Evolutionary conservation across 2,797 vertebrate species (phyloP).

Genomic region (Xyrichtys novacula): DNA sequence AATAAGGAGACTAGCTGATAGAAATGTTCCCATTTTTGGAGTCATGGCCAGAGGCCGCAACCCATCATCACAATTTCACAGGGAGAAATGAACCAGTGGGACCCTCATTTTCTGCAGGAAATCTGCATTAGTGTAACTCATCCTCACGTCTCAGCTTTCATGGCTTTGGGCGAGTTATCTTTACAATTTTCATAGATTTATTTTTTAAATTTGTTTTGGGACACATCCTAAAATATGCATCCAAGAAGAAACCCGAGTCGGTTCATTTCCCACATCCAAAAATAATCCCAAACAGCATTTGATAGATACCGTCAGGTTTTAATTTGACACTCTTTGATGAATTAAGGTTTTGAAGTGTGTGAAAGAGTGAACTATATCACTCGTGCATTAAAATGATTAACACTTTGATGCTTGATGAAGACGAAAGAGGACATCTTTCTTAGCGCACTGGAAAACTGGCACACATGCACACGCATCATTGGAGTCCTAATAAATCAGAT

Average conservation of each 20-base stretch:
- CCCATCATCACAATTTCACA: conserved; percentile 36
- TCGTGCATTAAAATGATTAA: conserved; percentile 40
- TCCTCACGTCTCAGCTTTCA: conserved; percentile 10
- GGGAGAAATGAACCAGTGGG: conserved; percentile 26
- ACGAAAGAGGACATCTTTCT: conserved; percentile 12
- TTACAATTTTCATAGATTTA: conserved; percentile 17
- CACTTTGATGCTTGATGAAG: conserved; percentile 28
- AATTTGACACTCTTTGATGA: conserved; percentile 47
- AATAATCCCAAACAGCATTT: conserved; percentile 46
- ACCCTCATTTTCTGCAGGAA: conserved; percentile 30
- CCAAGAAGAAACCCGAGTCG: conserved; percentile 12
- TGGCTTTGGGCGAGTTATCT: conserved; percentile 23
- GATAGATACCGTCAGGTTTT: conserved; percentile 37
- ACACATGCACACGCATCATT: background rate
- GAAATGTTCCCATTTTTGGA: conserved; percentile 24
- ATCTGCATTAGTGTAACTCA: conserved; percentile 37
- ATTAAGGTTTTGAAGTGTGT: conserved; percentile 47
- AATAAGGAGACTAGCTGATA: conserved; percentile 21
- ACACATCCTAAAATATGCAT: conserved; percentile 11
- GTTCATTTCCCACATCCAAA: conserved; percentile 34
- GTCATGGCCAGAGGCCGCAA: conserved; percentile 20
- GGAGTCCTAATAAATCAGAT: conserved; percentile 41
- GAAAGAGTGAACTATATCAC: conserved; percentile 28
- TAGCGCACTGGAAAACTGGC: background rate
- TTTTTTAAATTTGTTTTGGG: conserved; percentile 33